Percentiles rank a stretch among this genome's conserved stretches.
Evolutionary conservation across 53 echinoderm and acorn worm species (phyloP).

Genomic region (Glandiceps talaboti): DNA sequence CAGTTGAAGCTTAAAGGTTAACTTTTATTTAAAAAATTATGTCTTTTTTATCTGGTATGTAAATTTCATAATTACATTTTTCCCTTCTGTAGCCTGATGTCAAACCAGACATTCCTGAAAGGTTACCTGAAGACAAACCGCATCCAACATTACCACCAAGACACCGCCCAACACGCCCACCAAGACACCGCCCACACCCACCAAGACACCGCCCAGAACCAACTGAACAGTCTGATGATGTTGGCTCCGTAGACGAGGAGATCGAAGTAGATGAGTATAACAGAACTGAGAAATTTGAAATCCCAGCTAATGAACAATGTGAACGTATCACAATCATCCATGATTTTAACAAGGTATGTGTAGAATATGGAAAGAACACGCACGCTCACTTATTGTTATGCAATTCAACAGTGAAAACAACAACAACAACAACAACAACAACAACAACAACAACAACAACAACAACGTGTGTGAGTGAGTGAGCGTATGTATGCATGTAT

Average conservation of each 20-base stretch:
- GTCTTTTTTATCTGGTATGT: not conserved
- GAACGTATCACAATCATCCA: slow-evolving; percentile 33
- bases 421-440: too few relatives aligned
- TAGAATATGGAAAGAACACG: too few relatives aligned
- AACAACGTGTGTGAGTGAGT: too few relatives aligned
- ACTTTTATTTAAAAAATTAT: too few relatives aligned
- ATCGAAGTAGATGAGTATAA: slow-evolving; percentile 11
- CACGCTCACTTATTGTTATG: too few relatives aligned
- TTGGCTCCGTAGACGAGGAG: slow-evolving; percentile 1
- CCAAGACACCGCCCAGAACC: not conserved
- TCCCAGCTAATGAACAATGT: slow-evolving; percentile 14
- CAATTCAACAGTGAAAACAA: too few relatives aligned
- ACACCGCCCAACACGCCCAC: not conserved
- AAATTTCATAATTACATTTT: not conserved
- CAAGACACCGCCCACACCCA: not conserved
- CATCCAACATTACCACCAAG: not conserved
- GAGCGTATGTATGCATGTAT: too few relatives aligned
- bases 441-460: too few relatives aligned
- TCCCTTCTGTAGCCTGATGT: not conserved
- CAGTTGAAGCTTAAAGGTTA: too few relatives aligned
- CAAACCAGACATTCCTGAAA: not conserved
- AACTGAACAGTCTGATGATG: too few relatives aligned
- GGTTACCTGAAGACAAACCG: not conserved
- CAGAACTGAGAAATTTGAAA: slow-evolving; percentile 19
- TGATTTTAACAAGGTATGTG: slow-evolving; percentile 25